Percentiles rank a stretch among this genome's conserved stretches.
phyloP scores from a whole-genome alignment of 1,140 invertebrate species.

The Caerostris darwini region DNA sequence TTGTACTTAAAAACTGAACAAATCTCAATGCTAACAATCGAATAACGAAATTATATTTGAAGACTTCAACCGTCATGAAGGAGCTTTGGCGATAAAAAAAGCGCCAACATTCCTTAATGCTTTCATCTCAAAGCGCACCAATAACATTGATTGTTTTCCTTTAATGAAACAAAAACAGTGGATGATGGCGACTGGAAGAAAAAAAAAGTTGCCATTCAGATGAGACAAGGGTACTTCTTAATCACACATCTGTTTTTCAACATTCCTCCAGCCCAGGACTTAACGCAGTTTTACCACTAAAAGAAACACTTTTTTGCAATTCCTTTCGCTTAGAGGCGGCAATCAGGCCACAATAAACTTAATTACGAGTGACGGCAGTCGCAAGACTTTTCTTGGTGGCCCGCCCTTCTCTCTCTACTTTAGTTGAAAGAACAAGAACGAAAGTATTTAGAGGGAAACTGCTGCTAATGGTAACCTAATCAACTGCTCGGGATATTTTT shows the following conservation, averaged over 20 bases:
- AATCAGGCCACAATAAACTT: constrained; percentile 77
- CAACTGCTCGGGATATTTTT: constrained; percentile 60
- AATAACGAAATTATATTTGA: constrained; percentile 29
- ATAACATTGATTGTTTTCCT: constrained; percentile 66
- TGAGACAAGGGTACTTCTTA: constrained; percentile 5
- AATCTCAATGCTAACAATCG: not conserved
- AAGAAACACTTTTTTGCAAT: constrained; percentile 75
- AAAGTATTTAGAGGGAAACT: constrained; percentile 72
- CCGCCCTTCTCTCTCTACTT: not conserved
- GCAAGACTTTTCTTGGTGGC: constrained; percentile 4
- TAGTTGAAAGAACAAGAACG: constrained; percentile 51
- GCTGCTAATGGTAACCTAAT: constrained; percentile 76
- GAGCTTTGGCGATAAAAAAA: constrained; percentile 19
- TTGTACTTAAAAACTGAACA: constrained; percentile 32
- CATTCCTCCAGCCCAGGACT: not conserved
- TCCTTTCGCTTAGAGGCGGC: constrained; percentile 57
- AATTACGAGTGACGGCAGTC: constrained; percentile 70
- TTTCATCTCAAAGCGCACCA: constrained; percentile 45
- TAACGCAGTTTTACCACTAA: constrained; percentile 42
- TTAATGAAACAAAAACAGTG: constrained; percentile 53
- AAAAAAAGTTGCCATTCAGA: not conserved
- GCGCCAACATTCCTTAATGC: constrained; percentile 26
- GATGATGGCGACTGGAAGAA: not conserved
- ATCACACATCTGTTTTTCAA: constrained; percentile 55
- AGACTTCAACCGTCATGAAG: constrained; percentile 14